Evolutionary conservation across 1,140 invertebrate genomes (phyloP), one percentile per base, ranked within the genome.

Genomic region (Dryas iulia): DNA sequence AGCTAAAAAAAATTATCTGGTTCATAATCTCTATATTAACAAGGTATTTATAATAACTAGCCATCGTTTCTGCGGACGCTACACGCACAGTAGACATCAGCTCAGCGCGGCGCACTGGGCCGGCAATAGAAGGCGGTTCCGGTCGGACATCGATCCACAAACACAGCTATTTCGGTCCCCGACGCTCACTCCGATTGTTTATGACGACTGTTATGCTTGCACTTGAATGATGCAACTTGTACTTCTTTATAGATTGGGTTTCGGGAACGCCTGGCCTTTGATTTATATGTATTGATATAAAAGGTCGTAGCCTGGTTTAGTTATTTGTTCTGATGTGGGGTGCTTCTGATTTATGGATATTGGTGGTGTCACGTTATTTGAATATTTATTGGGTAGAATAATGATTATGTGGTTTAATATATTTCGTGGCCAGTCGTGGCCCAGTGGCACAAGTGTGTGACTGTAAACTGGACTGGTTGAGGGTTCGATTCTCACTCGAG

Each of bases 61-160:
- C n/a, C n/a, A n/a, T n/a, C n/a, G n/a, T 57, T 62, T 62, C 52
- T 70, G 57, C 23, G 68, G 35, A 39, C 70, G 8, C 12, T 72
- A 67, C 67, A 0, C 8, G 39, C 21, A 47, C 39, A 8, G 39
- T 21, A 47, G 39, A 47, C n/a, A n/a, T 47, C 39, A 47, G 47
- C 52, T 35, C 30, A 69, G 28, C 59, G 62, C 60, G 39, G 66
- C 70, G 65, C 66, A 63, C 31, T 35, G 71, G 18, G 61, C 53
- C 71, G 64, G 60, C 61, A 71, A 71, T 71, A 77, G 70, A 63
- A 62, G 56, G 23, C 47, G 25, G 70, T 74, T 77, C 75, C 75
- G 76, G 73, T 77, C 65, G 65, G 72, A 74, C 69, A 74, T 74
- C 68, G 76, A 69, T 74, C 73, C 53, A 77, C 72, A 69, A 70